These are phyloP conservation scores for Esox lucius DNA, from an alignment of 2,797 vertebrate genomes.

Conservation along the genomic window DNA sequence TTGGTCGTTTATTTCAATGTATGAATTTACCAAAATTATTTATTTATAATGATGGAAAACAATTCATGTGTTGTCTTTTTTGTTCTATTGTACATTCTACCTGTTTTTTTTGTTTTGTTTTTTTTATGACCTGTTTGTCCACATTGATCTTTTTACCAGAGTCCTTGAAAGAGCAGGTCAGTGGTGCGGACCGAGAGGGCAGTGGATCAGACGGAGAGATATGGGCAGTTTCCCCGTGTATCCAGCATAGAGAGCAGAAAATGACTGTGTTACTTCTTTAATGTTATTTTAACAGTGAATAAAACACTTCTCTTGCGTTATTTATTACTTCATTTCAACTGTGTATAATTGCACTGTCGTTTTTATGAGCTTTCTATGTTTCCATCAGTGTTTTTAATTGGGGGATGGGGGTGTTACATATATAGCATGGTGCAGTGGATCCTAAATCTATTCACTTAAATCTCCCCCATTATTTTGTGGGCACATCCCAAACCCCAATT, in stretches of 20 bases:
- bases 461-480: too few relatives aligned
- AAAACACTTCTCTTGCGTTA: constrained; percentile 72
- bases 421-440: too few relatives aligned
- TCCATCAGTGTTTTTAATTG: neutral
- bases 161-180: constrained; percentile 15
- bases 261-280: constrained; percentile 73
- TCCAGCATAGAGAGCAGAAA: constrained; percentile 65
- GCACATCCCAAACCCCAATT: too few relatives aligned
- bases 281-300: constrained; percentile 79
- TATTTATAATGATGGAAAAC: constrained; percentile 78
- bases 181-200: neutral
- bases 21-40: constrained; percentile 72
- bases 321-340: constrained; percentile 33
- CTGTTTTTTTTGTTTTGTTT: constrained; percentile 6
- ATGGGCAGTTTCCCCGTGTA: constrained; percentile 56
- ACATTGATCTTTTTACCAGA: constrained; percentile 52
- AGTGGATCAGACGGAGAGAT: neutral
- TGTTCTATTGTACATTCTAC: constrained; percentile 47
- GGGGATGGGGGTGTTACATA: too few relatives aligned
- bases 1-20: constrained; percentile 59
- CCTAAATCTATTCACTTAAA: too few relatives aligned
- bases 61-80: constrained; percentile 50
- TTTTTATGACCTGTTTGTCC: constrained; percentile 56
- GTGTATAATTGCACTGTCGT: neutral
- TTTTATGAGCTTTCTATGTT: neutral